Conservation (phyloP, 2,113 vertebrate species). For the Rhinoptilus africanus region DNA sequence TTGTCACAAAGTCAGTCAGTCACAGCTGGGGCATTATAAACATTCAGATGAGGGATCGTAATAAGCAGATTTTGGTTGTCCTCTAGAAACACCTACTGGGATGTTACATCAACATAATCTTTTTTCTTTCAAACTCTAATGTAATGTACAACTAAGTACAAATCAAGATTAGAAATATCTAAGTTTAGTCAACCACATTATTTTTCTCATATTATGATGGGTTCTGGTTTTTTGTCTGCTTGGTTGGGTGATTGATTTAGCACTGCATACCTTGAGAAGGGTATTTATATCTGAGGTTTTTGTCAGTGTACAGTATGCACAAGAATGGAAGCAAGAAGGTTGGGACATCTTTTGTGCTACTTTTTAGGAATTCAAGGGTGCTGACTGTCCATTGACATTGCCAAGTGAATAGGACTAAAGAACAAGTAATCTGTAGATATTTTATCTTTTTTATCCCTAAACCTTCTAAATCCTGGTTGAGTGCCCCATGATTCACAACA, state of each 20-base stretch:
- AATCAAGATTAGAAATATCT: slow-evolving; percentile 10
- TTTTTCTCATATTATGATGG: background rate
- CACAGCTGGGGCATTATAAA: background rate
- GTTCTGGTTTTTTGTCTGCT: slow-evolving; percentile 30
- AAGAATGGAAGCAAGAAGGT: background rate
- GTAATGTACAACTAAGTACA: background rate
- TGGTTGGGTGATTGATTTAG: slow-evolving; percentile 36
- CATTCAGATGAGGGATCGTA: background rate
- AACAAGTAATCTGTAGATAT: background rate
- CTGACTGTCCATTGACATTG: background rate
- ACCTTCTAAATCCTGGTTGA: background rate
- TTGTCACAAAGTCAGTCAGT: background rate
- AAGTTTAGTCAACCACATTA: slow-evolving; percentile 16
- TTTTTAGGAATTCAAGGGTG: background rate
- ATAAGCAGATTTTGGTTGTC: background rate
- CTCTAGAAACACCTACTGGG: background rate
- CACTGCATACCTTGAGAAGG: background rate
- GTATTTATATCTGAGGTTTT: background rate
- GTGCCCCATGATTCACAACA: background rate
- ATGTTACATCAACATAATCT: slow-evolving; percentile 9
- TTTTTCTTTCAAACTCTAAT: slow-evolving; percentile 29
- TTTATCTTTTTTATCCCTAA: slow-evolving; percentile 6
- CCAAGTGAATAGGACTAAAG: background rate
- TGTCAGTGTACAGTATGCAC: background rate
- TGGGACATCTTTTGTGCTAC: background rate